Percentiles rank a stretch among this genome's conserved stretches.
These are phyloP conservation scores for Shinisaurus crocodilurus DNA, from an alignment of 2,113 vertebrate species.

Conservation along the genomic window DNA sequence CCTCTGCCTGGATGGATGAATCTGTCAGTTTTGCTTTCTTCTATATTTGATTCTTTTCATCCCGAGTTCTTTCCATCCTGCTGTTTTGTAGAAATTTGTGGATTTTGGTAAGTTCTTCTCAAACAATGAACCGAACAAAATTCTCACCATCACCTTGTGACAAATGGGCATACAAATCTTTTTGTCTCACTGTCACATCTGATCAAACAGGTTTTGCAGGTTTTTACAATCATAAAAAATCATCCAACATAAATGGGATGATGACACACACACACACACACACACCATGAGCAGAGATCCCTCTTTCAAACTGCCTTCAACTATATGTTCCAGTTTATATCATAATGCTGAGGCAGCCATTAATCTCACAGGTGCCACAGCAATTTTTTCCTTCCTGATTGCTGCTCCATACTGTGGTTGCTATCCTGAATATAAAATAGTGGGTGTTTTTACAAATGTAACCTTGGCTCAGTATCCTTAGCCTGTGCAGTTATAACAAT, in stretches of 20 bases:
- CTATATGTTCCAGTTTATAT: neutral
- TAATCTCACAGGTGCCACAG: neutral
- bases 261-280: neutral
- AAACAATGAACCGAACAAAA: too few species aligned
- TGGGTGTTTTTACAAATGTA: constrained; percentile 55
- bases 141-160: too few species aligned
- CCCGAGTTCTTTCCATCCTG: too few species aligned
- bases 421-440: constrained; percentile 24
- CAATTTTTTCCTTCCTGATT: neutral
- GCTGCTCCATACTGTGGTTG: neutral
- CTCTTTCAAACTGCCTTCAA: neutral
- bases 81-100: too few species aligned
- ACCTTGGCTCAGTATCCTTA: constrained; percentile 6
- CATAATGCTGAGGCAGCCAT: neutral
- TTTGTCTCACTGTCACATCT: neutral
- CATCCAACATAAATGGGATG: neutral
- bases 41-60: too few species aligned
- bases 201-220: neutral
- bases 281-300: neutral
- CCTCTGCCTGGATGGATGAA: too few species aligned
- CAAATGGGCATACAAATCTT: neutral
- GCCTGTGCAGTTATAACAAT: constrained; percentile 40
- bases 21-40: too few species aligned
- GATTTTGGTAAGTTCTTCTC: too few species aligned
- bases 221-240: neutral